phyloP scores from a whole-genome alignment of 2,113 vertebrate species.

The Tretioscincus oriximinensis region DNA sequence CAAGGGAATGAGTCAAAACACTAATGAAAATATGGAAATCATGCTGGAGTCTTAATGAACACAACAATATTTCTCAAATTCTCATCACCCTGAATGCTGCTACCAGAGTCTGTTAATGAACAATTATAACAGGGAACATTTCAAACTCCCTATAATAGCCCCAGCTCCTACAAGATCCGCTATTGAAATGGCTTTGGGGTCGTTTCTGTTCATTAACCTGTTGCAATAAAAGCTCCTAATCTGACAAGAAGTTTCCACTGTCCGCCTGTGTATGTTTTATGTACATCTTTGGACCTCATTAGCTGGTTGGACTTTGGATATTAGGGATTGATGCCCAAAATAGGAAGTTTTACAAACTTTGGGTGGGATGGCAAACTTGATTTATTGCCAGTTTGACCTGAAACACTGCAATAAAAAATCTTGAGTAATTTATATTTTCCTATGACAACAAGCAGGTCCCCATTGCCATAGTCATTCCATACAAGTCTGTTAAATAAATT shows the following conservation, averaged over 20 bases:
- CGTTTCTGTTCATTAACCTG: too few species aligned
- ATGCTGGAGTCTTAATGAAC: not conserved
- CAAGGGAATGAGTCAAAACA: not conserved
- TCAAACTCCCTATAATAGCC: not conserved
- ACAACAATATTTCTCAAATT: not conserved
- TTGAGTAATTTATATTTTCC: not conserved
- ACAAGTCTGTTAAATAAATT: not conserved
- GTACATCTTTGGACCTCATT: too few species aligned
- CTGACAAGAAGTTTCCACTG: too few species aligned
- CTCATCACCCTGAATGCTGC: not conserved
- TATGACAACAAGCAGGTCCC: not conserved
- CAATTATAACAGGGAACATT: not conserved
- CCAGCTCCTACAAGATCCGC: not conserved
- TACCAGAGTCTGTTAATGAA: not conserved
- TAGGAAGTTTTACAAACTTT: too few species aligned
- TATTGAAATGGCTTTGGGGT: too few species aligned
- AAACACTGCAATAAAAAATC: not conserved
- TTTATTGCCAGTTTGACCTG: too few species aligned
- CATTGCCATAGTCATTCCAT: not conserved
- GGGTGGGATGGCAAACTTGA: too few species aligned
- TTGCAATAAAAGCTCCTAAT: too few species aligned
- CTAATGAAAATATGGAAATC: not conserved
- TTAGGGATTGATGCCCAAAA: too few species aligned
- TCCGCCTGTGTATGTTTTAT: too few species aligned
- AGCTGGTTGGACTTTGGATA: too few species aligned